Base-by-base conservation (phyloP, 2,888 invertebrate genomes). In the Stenodera caucasica region DNA sequence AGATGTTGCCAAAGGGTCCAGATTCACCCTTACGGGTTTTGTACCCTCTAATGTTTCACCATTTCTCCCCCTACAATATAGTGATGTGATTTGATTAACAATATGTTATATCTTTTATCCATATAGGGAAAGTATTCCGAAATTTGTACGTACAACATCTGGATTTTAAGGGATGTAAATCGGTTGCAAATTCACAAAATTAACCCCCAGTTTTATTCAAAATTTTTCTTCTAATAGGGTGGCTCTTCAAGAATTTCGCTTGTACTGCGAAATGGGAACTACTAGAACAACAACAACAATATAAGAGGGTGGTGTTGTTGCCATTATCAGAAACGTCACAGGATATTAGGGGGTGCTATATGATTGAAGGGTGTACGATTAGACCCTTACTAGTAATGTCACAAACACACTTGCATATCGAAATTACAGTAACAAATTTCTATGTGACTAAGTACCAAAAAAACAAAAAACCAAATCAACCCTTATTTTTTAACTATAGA, bases 281-380 rank as follows among this genome's bases (percentile, higher is more conserved):
- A n/a, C n/a, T n/a, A n/a, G n/a, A n/a, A n/a, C n/a, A n/a, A n/a
- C n/a, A n/a, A n/a, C n/a, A n/a, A n/a, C n/a, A n/a, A n/a, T n/a
- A n/a, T n/a, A n/a, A n/a, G n/a, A n/a, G 32, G 72, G 75, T 77
- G 77, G 76, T 76, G 77, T 77, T 75, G 77, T 76, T 78, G 78
- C n/a, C 79, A 80, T 79, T 78, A 80, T 80, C 78, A 77, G 77
- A 78, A 74, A 78, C 80, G 80, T 81, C 80, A 75, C 72, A 76
- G 77, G 77, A 80, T 80, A 81, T 80, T 80, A 80, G 79, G 78
- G 79, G 81, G 80, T 80, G 78, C 77, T 77, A 77, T 80, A 80
- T 81, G 81, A 81, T 81, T 80, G 80, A 77, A 73, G 77, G 74
- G 72, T 67, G 72, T 67, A 68, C 66, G 65, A 12, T n/a, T 2